Evolutionary conservation across 2,888 invertebrate genomes (phyloP), one percentile per base, ranked within the genome.

Genomic region (Gymnoscelis rufifasciata): DNA sequence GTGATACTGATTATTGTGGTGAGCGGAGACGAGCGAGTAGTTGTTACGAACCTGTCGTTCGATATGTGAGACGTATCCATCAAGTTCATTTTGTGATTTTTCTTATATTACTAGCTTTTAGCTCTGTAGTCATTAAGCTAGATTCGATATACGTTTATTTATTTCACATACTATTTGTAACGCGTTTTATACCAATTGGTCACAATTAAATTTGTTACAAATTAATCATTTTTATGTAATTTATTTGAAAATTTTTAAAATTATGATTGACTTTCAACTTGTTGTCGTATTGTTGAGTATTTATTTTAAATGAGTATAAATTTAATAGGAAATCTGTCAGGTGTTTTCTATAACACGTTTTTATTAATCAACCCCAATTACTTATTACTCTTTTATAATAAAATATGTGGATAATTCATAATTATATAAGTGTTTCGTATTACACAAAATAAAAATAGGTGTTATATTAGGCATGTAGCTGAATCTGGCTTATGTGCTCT

Each of bases 51-150:
- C 74, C 71, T 66, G 64, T 76, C 71, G 57, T 73, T 73, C 74
- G 67, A 67, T 71, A 72, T 76, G 72, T 75, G 74, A 74, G 68
- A 73, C 71, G 74, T 74, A 74, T 74, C 78, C 71, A 66, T 68
- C 66, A 54, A 64, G 60, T 65, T 66, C 58, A 66, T 64, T 76
- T 75, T 83, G 84, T 87, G 86, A 84, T 86, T 83, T 78, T 72
- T 78, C 69, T 78, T 82, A 78, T 73, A 80, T 79, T 79, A 78
- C 80, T 83, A 83, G 78, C 61, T 45, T 68, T 77, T 79, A 80
- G 76, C 78, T 79, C 71, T 62, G 70, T 86, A 87, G 84, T 83
- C 75, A 64, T 74, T 83, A 83, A 83, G 86, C 83, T 83, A 86
- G 83, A 77, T 73, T 78, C 66, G 70, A 78, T 77, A 64, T 68